Evolutionary conservation across 2,888 invertebrate genomes (phyloP), one percentile per base, ranked within the genome.

Genomic region (Spilarctia lutea): DNA sequence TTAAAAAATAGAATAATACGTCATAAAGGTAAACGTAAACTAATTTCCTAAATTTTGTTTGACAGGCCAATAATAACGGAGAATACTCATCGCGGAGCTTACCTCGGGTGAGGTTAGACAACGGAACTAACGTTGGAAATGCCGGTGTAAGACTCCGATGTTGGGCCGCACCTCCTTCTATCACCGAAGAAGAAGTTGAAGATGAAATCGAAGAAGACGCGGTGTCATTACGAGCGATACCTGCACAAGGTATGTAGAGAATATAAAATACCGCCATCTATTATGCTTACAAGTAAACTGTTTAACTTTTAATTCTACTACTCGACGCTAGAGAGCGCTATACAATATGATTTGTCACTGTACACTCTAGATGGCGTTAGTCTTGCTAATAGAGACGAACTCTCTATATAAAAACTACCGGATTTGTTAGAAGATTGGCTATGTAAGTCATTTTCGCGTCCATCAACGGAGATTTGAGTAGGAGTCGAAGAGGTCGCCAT

Each of bases 61-160:
- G 71, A 24, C 90, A 95, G 94, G 88, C 91, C 70, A 95, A 93
- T 86, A 94, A 93, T 81, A 94, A 94, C 75, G 94, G 93, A 56
- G 95, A 95, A 78, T 95, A 94, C 79, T 88, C 94, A 63, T 91
- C 96, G 18, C 88, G 92, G 68, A 96, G 96, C 82, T 91, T 97
- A 76, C 97, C 97, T 35, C 96, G 97, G 24, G 97, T 97, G 69
- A 96, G 98, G 73, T 93, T 98, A 80, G 98, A 98, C 90, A 97
- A 97, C 39, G 97, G 97, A 1, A 96, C 96, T 67, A 96, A 96
- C 76, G 90, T 93, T 91, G 97, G 84, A 89, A 96, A 91, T 91
- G 96, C 89, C 92, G 97, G 97, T 87, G 96, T 96, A 74, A 93
- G 96, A 77, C 92, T 96, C 42, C 94, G 97, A 65, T 96, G 96